phyloP scores from a whole-genome alignment of 2,113 vertebrate species.

The Oncorhynchus kisutch region DNA sequence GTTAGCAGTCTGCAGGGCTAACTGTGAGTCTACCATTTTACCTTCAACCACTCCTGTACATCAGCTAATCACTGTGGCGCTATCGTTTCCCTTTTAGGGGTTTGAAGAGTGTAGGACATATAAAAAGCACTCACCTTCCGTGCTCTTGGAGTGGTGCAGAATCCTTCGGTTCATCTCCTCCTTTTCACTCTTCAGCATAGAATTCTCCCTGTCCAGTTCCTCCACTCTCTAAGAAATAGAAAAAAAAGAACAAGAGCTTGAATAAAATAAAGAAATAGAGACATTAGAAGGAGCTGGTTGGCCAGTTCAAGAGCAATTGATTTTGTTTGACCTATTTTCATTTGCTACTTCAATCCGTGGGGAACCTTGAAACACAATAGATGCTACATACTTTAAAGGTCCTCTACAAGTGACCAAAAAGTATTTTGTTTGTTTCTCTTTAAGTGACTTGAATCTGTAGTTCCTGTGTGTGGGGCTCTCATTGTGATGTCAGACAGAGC shows the following conservation, averaged over 20 bases:
- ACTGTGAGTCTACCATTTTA: not conserved
- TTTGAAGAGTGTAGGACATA: not conserved
- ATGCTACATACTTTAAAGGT: not conserved
- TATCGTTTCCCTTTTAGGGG: not conserved
- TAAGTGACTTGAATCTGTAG: not conserved
- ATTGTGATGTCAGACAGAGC: not conserved
- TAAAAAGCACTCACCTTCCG: constrained; percentile 72
- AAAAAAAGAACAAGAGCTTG: not conserved
- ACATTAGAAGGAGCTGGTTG: not conserved
- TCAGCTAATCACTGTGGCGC: not conserved
- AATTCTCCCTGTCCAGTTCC: constrained; percentile 86
- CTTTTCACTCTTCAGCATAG: constrained; percentile 86
- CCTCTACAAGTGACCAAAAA: too few species aligned
- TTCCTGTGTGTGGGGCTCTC: not conserved
- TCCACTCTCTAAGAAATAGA: constrained; percentile 74
- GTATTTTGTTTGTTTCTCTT: not conserved
- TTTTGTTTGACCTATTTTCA: not conserved
- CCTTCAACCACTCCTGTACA: not conserved
- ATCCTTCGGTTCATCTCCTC: constrained; percentile 86
- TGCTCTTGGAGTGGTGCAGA: constrained; percentile 56
- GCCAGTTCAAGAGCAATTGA: not conserved
- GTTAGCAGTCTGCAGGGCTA: not conserved
- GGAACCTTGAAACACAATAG: not conserved
- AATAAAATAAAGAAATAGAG: not conserved
- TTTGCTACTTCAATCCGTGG: not conserved